phyloP scores from a whole-genome alignment of 2,113 vertebrate species.

The Vombatus ursinus region DNA sequence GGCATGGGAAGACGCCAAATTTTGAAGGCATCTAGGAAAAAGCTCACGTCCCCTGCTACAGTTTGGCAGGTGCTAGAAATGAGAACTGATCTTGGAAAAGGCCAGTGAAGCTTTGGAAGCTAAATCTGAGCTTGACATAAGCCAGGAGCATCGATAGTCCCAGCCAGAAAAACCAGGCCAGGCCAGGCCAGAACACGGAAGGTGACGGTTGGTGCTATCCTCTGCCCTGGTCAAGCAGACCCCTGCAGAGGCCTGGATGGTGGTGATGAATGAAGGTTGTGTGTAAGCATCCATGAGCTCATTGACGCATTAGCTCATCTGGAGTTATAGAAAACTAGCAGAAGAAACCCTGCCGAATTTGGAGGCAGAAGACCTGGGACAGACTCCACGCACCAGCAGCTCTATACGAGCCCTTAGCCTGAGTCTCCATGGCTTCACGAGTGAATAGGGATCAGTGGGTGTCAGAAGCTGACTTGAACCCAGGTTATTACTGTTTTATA shows the following conservation, averaged over 20 bases:
- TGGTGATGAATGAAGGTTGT: too few species aligned
- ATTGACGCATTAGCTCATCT: neutral
- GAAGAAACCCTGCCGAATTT: neutral
- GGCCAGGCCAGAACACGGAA: neutral
- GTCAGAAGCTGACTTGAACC: neutral
- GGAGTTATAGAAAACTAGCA: neutral
- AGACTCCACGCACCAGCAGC: neutral
- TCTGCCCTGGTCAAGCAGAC: too few species aligned
- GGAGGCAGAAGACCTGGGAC: neutral
- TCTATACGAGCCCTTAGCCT: neutral
- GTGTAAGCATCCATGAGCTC: neutral
- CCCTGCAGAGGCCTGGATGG: too few species aligned
- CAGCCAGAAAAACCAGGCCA: too few species aligned
- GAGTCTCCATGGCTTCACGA: neutral
- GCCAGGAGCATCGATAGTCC: too few species aligned
- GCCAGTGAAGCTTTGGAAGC: neutral
- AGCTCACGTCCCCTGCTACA: accelerated
- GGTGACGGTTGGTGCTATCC: too few species aligned
- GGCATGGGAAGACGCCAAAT: too few species aligned
- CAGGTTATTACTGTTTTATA: neutral
- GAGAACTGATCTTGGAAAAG: neutral
- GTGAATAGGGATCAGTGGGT: too few species aligned
- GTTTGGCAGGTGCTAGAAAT: neutral
- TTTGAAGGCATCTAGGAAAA: neutral
- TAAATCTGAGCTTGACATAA: neutral